Evolutionary conservation across 2,113 vertebrate genomes (phyloP).

Genomic region (Xiphias gladius): DNA sequence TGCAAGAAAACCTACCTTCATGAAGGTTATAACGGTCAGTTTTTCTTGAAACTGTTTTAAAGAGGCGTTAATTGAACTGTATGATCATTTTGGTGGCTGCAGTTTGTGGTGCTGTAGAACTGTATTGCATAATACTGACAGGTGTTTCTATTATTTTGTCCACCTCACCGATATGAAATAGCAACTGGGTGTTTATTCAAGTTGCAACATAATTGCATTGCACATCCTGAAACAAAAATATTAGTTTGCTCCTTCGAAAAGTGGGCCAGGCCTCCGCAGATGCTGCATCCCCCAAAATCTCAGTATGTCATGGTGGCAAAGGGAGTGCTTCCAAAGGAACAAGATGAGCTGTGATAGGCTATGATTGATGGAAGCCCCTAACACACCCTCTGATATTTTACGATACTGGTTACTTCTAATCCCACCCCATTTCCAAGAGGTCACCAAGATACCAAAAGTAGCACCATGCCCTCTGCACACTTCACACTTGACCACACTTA

Average conservation of each 20-base stretch:
- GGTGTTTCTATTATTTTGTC: too few species aligned
- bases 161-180: not conserved
- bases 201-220: not conserved
- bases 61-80: not conserved
- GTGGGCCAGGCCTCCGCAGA: not conserved
- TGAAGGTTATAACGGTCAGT: not conserved
- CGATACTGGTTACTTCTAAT: slow-evolving; percentile 5
- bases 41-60: not conserved
- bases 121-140: too few species aligned
- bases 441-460: slow-evolving; percentile 24
- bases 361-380: not conserved
- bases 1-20: not conserved
- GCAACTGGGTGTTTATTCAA: not conserved
- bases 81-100: too few species aligned
- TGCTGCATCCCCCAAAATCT: not conserved
- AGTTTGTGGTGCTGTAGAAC: too few species aligned
- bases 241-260: slow-evolving; percentile 5
- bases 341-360: slow-evolving; percentile 22
- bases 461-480: slow-evolving; percentile 1
- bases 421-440: slow-evolving; percentile 30
- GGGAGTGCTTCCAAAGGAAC: slow-evolving; percentile 8
- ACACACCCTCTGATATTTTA: not conserved
- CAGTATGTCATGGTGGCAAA: not conserved
- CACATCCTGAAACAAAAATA: not conserved
- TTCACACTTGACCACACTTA: slow-evolving; percentile 11